Evolutionary conservation across 2,888 invertebrate genomes (phyloP).

Genomic region (Tetrapedia diversipes): DNA sequence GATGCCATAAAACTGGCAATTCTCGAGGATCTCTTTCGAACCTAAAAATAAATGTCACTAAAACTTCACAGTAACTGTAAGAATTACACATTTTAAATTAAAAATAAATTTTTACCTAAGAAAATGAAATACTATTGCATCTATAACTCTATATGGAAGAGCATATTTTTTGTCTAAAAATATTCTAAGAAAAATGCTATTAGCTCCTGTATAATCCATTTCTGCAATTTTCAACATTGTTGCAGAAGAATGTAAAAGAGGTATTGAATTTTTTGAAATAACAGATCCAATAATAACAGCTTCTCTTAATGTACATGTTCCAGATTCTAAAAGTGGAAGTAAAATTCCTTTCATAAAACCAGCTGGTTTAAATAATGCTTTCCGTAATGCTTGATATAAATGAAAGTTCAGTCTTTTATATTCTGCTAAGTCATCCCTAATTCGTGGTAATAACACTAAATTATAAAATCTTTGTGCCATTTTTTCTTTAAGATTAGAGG

Average conservation of each 20-base stretch:
- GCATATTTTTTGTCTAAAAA: slow-evolving; percentile 99
- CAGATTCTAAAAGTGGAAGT: slow-evolving; percentile 90
- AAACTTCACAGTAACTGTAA: neutral
- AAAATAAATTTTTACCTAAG: slow-evolving; percentile 86
- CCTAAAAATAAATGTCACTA: slow-evolving; percentile 83
- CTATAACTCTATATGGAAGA: slow-evolving; percentile 96
- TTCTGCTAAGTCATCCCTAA: slow-evolving; percentile 97
- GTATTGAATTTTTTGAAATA: slow-evolving; percentile 94
- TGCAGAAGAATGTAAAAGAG: slow-evolving; percentile 97
- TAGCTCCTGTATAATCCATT: slow-evolving; percentile 98
- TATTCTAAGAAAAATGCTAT: slow-evolving; percentile 96
- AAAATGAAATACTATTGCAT: slow-evolving; percentile 97
- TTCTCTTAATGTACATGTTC: slow-evolving; percentile 97
- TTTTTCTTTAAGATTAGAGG: slow-evolving; percentile 97
- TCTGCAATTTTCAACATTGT: slow-evolving; percentile 97
- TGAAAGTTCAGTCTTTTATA: slow-evolving; percentile 98
- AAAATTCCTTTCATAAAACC: slow-evolving; percentile 98
- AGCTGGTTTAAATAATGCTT: slow-evolving; percentile 97
- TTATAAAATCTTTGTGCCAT: slow-evolving; percentile 98
- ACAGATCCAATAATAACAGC: slow-evolving; percentile 98
- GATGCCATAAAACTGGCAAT: slow-evolving; percentile 98
- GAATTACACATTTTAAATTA: slow-evolving; percentile 17
- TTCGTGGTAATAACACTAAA: slow-evolving; percentile 94
- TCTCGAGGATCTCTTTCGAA: slow-evolving; percentile 92
- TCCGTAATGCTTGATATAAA: slow-evolving; percentile 95